Evolutionary conservation across 2,797 vertebrate species (phyloP).

Genomic region (Pagetopsis macropterus): DNA sequence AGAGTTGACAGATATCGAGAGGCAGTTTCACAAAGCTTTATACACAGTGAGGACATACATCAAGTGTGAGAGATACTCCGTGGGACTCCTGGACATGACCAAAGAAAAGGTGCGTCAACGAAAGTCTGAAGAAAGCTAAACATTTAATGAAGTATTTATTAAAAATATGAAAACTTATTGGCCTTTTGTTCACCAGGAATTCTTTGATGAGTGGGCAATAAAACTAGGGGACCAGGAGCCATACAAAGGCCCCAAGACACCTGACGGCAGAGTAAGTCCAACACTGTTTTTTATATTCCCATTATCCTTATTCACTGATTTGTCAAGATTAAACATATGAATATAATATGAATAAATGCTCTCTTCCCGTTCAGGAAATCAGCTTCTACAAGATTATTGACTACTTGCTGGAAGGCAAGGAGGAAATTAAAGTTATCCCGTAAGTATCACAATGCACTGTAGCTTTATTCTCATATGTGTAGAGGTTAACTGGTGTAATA

Average conservation of each 20-base stretch:
- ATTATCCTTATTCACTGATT: background rate
- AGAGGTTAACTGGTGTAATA: background rate
- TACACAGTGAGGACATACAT: slow-evolving; percentile 91
- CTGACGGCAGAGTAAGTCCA: slow-evolving; percentile 80
- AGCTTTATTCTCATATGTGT: slow-evolving; percentile 3
- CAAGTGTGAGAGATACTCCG: slow-evolving; percentile 93
- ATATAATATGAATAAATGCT: background rate
- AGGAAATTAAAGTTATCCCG: slow-evolving; percentile 98
- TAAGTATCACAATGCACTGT: slow-evolving; percentile 77
- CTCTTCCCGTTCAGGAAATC: slow-evolving; percentile 85
- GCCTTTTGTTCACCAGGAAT: slow-evolving; percentile 83
- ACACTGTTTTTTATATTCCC: background rate
- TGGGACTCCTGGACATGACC: slow-evolving; percentile 95
- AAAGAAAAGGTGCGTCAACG: slow-evolving; percentile 86
- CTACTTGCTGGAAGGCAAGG: slow-evolving; percentile 92
- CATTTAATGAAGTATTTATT: background rate
- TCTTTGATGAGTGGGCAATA: slow-evolving; percentile 93
- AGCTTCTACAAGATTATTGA: slow-evolving; percentile 96
- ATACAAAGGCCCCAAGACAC: slow-evolving; percentile 95
- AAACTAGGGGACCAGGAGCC: slow-evolving; percentile 91
- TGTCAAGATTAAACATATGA: background rate
- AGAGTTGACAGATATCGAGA: slow-evolving; percentile 93
- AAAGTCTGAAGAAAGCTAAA: background rate
- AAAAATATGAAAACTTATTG: background rate
- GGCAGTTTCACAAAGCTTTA: slow-evolving; percentile 96